Percentiles rank a stretch among this genome's conserved stretches.
phyloP scores from a whole-genome alignment of 2,888 invertebrate genomes.

The Syrista parreyssii region DNA sequence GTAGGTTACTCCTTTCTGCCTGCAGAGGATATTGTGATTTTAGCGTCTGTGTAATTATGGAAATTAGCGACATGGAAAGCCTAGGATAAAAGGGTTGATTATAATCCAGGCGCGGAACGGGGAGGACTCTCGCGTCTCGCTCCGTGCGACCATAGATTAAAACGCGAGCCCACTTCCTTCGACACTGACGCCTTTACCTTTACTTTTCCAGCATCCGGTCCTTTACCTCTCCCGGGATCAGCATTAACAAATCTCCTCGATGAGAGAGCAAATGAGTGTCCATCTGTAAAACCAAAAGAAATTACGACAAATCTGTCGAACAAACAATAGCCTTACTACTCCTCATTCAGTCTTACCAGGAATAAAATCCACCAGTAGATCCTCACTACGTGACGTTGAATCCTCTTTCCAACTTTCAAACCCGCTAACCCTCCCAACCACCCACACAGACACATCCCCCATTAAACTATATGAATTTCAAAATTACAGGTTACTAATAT shows the following conservation, averaged over 20 bases:
- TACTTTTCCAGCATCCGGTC: neutral
- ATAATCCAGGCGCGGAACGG: conserved; percentile 61
- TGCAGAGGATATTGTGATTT: conserved; percentile 65
- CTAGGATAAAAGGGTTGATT: conserved; percentile 67
- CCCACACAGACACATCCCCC: neutral
- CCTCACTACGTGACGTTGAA: neutral
- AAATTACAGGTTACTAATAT: neutral
- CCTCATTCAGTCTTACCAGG: neutral
- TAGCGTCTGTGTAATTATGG: conserved; percentile 68
- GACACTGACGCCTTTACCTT: conserved; percentile 59
- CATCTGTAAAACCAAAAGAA: neutral
- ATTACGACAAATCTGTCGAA: neutral
- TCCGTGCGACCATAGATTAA: conserved; percentile 63
- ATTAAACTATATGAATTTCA: neutral
- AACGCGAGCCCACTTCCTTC: conserved; percentile 53
- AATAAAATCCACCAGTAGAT: neutral
- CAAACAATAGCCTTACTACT: neutral
- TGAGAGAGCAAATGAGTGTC: neutral
- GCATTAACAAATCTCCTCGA: neutral
- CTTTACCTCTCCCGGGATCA: neutral
- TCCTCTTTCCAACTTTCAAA: neutral
- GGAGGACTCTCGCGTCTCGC: conserved; percentile 39
- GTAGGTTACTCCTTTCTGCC: conserved; percentile 64
- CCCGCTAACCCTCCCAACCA: neutral
- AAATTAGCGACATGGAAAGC: conserved; percentile 67